Conservation (phyloP, 2,113 vertebrate species). For the Tamias sibiricus region DNA sequence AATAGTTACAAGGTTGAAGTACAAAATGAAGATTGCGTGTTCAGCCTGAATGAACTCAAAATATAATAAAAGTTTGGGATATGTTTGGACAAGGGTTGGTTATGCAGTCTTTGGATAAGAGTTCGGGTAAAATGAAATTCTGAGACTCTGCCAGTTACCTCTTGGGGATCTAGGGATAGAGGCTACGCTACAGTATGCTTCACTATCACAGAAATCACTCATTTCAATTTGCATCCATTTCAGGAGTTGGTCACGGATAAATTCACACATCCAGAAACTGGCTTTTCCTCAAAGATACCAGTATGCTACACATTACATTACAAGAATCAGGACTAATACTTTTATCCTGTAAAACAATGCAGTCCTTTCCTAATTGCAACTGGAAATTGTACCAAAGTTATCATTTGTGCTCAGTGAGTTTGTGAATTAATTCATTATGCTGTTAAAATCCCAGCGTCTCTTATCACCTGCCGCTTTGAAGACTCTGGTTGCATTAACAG, state of each 20-base stretch:
- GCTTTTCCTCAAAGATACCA: slow-evolving; percentile 85
- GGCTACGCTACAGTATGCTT: slow-evolving; percentile 70
- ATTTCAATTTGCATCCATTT: slow-evolving; percentile 84
- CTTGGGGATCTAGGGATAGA: slow-evolving; percentile 66
- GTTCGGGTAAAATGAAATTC: slow-evolving; percentile 71
- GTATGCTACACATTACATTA: slow-evolving; percentile 70
- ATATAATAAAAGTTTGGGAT: slow-evolving; percentile 53
- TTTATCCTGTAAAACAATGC: slow-evolving; percentile 87
- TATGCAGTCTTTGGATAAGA: slow-evolving; percentile 41
- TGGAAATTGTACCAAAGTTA: slow-evolving; percentile 84
- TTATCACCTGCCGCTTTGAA: slow-evolving; percentile 68
- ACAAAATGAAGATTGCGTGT: neutral
- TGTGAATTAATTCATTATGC: slow-evolving; percentile 81
- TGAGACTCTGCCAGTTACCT: slow-evolving; percentile 43
- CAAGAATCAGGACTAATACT: slow-evolving; percentile 85
- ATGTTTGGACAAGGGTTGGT: slow-evolving; percentile 29
- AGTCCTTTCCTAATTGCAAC: slow-evolving; percentile 83
- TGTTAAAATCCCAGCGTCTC: slow-evolving; percentile 82
- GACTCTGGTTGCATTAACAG: slow-evolving; percentile 61
- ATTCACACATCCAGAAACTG: slow-evolving; percentile 85
- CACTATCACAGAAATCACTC: slow-evolving; percentile 79
- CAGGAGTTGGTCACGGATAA: slow-evolving; percentile 84
- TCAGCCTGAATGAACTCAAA: slow-evolving; percentile 38
- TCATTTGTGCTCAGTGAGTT: slow-evolving; percentile 83
- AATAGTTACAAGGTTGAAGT: neutral